phyloP scores from a whole-genome alignment of 2,797 vertebrate species.

The Rhyacichthys aspro region DNA sequence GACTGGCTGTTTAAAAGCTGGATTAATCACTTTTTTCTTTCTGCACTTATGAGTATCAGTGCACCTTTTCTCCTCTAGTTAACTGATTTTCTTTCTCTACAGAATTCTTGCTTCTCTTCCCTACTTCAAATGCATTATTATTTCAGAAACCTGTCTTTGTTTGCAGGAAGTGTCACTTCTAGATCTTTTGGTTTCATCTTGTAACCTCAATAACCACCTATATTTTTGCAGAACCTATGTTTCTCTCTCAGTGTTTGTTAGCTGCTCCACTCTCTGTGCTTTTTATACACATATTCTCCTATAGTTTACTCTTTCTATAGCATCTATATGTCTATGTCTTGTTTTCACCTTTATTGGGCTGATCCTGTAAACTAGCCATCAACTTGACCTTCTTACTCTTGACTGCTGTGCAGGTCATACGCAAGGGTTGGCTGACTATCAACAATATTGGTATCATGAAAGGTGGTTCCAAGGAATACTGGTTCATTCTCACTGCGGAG shows the following conservation, averaged over 20 bases:
- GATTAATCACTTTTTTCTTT: conserved; percentile 14
- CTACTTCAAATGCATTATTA: conserved; percentile 1
- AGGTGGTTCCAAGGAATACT: conserved; percentile 91
- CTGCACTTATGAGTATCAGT: conserved; percentile 6
- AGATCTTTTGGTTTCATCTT: conserved; percentile 24
- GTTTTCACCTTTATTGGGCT: conserved; percentile 3
- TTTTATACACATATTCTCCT: conserved; percentile 1
- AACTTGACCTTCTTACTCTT: conserved; percentile 24
- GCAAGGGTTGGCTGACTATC: conserved; percentile 93
- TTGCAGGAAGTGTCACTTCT: conserved; percentile 47
- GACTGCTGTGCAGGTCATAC: conserved; percentile 84
- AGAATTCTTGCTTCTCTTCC: conserved; percentile 1
- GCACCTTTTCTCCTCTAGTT: conserved; percentile 11
- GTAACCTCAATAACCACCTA: conserved; percentile 14
- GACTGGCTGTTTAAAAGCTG: conserved; percentile 34
- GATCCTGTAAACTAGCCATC: conserved; percentile 1
- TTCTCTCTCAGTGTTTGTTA: conserved; percentile 4
- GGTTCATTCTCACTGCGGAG: conserved; percentile 92
- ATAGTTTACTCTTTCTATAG: conserved; percentile 10
- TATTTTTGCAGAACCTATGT: conserved; percentile 9
- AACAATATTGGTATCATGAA: conserved; percentile 94
- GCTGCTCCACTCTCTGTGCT: conserved; percentile 11
- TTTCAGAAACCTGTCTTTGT: conserved; percentile 23
- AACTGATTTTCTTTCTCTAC: conserved; percentile 1
- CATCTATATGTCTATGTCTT: not conserved